phyloP scores from a whole-genome alignment of 2,113 vertebrate species.

The Apus apus region DNA sequence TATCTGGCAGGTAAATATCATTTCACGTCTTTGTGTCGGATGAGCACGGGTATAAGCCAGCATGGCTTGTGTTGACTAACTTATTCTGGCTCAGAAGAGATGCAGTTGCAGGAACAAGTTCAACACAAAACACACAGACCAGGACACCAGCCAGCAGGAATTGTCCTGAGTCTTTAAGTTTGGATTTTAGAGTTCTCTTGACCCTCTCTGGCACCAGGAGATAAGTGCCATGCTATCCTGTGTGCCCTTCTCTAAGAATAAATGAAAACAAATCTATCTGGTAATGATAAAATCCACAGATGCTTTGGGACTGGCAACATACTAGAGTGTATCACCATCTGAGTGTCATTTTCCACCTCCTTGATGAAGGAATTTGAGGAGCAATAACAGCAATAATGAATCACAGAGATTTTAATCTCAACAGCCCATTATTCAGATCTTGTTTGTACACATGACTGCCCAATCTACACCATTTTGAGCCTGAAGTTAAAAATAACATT shows the following conservation, averaged over 20 bases:
- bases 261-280: neutral
- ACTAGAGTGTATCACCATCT: neutral
- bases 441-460: no score
- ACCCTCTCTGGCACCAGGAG: neutral
- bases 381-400: neutral
- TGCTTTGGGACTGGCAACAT: neutral
- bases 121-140: neutral
- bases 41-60: neutral
- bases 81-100: neutral
- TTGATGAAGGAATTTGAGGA: neutral
- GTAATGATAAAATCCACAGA: neutral
- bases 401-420: neutral
- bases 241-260: neutral
- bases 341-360: neutral
- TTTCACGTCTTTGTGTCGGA: neutral
- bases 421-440: neutral
- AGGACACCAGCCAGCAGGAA: neutral
- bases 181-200: neutral
- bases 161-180: neutral
- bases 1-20: neutral
- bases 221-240: accelerated
- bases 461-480: neutral
- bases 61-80: neutral
- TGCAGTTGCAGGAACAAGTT: accelerated
- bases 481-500: neutral